These are phyloP conservation scores for Enhydra lutris DNA, from an alignment of 2,113 vertebrate genomes.

Conservation along the genomic window DNA sequence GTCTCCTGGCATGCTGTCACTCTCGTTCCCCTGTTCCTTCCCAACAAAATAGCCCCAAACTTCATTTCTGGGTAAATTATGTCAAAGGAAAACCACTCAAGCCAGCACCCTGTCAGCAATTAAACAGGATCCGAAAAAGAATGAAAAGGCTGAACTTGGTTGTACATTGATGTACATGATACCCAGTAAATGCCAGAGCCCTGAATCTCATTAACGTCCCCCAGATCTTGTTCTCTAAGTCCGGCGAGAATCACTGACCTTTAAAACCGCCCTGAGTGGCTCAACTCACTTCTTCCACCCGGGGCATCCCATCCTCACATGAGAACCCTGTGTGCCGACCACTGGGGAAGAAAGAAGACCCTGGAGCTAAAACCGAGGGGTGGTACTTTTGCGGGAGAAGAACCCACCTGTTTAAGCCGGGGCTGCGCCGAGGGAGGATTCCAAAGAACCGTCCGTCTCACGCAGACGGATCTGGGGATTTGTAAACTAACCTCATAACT, in stretches of 20 bases:
- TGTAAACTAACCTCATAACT: neutral
- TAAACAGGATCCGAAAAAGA: neutral
- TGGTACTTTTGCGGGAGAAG: neutral
- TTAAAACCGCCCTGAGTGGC: conserved; percentile 35
- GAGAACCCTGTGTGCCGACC: neutral
- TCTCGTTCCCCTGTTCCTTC: neutral
- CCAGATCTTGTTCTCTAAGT: conserved; percentile 17
- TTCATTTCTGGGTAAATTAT: conserved; percentile 1
- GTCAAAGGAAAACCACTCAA: neutral
- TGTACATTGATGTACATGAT: neutral
- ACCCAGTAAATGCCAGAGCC: neutral
- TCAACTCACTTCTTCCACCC: neutral
- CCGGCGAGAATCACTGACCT: conserved; percentile 27
- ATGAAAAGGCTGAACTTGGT: neutral
- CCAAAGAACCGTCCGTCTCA: neutral
- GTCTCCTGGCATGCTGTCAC: neutral
- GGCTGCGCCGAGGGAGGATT: neutral
- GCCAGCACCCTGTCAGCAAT: conserved; percentile 21
- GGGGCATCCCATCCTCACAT: neutral
- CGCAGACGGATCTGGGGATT: neutral
- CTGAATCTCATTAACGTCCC: conserved; percentile 26
- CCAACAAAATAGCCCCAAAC: conserved; percentile 34
- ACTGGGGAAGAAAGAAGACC: neutral
- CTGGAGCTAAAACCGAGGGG: neutral
- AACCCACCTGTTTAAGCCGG: neutral